Percentiles rank a stretch among this genome's conserved stretches.
These are phyloP conservation scores for Hipparchia sbordonii DNA, from an alignment of 2,888 invertebrate genomes.

Conservation along the genomic window DNA sequence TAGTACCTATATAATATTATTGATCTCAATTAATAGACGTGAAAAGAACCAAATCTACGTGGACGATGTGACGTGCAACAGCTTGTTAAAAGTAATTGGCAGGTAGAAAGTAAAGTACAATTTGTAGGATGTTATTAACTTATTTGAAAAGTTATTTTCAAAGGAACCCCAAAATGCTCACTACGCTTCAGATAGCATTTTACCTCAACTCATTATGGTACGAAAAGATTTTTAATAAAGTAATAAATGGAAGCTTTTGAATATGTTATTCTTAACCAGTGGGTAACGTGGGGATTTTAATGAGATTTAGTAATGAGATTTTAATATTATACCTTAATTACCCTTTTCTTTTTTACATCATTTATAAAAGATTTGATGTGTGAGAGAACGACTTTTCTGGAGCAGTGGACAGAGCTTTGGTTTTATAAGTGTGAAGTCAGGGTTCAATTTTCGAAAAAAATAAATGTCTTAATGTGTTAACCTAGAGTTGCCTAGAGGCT, in stretches of 20 bases:
- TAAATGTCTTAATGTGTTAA: no score
- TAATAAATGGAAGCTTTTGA: neutral
- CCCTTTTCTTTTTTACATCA: neutral
- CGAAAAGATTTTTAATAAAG: neutral
- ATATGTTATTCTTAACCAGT: neutral
- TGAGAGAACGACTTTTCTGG: no score
- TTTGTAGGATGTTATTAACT: conserved; percentile 3
- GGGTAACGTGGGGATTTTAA: neutral
- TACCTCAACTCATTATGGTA: neutral
- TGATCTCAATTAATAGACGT: no score
- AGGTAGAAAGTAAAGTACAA: neutral
- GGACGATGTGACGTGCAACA: neutral
- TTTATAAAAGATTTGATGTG: no score
- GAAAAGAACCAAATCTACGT: neutral
- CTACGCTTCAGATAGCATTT: conserved; percentile 1
- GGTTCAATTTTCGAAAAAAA: no score
- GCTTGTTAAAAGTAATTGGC: neutral
- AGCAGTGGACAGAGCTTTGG: no score
- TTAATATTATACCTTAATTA: neutral
- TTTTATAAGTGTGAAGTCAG: no score
- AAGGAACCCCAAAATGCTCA: conserved; percentile 2
- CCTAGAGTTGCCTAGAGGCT: no score
- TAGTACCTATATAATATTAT: no score
- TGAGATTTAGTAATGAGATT: neutral
- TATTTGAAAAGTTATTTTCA: conserved; percentile 9